phyloP scores from a whole-genome alignment of 2,888 invertebrate genomes.

The Polia nebulosa region DNA sequence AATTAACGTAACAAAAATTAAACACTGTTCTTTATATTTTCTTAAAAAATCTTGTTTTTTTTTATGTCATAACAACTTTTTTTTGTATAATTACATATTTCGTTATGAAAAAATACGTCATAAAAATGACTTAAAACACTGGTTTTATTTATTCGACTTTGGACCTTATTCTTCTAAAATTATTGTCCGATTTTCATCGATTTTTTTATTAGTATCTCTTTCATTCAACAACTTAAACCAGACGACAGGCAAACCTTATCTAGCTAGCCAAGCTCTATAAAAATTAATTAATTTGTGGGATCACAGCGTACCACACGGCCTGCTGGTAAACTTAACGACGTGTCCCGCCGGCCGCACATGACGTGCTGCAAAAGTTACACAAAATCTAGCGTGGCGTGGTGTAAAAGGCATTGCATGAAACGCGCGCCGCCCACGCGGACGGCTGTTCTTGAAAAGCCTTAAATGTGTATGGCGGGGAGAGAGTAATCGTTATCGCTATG shows the following conservation, averaged over 20 bases:
- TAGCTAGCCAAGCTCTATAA: too few relatives aligned
- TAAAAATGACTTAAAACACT: neutral
- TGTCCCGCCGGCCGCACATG: neutral
- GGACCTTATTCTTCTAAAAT: neutral
- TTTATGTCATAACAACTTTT: neutral
- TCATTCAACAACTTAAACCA: neutral
- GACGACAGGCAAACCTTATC: neutral
- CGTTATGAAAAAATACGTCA: neutral
- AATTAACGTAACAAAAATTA: too few relatives aligned
- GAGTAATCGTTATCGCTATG: too few relatives aligned
- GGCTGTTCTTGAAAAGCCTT: neutral
- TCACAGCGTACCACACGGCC: slow-evolving; percentile 3
- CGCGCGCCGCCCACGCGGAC: too few relatives aligned
- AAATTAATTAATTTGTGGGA: neutral
- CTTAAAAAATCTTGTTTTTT: neutral
- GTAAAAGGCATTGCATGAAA: neutral
- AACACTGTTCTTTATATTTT: neutral
- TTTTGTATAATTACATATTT: neutral
- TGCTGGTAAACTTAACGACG: neutral
- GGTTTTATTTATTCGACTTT: neutral
- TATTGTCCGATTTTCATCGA: neutral
- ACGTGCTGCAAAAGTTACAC: too few relatives aligned
- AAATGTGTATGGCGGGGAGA: neutral
- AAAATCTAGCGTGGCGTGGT: neutral
- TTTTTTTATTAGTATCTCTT: neutral